Evolutionary conservation across 2,888 invertebrate genomes (phyloP).

Genomic region (Vesta saturnalis): DNA sequence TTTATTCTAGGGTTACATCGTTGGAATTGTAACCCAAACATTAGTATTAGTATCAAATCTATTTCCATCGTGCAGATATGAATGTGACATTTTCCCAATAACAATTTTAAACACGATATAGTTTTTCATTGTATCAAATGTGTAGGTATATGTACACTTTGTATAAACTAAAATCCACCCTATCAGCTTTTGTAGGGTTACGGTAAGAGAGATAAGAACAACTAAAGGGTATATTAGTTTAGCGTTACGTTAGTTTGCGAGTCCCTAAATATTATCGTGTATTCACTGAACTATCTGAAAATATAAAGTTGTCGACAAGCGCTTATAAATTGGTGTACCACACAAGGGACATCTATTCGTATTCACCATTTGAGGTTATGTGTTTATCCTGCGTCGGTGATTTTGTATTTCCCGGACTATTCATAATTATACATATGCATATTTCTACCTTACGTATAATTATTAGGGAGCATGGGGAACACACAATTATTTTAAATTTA

Average conservation of each 20-base stretch:
- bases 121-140: conserved; percentile 14
- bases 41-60: conserved; percentile 13
- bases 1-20: conserved; percentile 18
- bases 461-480: no score
- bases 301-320: conserved; percentile 35
- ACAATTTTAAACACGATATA: conserved; percentile 7
- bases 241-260: conserved; percentile 27
- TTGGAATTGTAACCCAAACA: conserved; percentile 19
- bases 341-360: conserved; percentile 9
- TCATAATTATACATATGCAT: background rate
- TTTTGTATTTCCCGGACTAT: background rate
- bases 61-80: background rate
- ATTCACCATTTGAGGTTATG: background rate
- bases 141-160: background rate
- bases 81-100: background rate
- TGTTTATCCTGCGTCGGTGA: background rate
- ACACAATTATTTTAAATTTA: no score
- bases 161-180: background rate
- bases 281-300: conserved; percentile 24
- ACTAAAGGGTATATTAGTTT: conserved; percentile 15
- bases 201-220: background rate
- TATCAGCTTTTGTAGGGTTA: background rate
- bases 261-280: conserved; percentile 17
- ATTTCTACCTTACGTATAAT: background rate
- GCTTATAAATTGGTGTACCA: conserved; percentile 34